Base-by-base conservation (phyloP, 2,888 invertebrate species). In the Archips xylosteana region DNA sequence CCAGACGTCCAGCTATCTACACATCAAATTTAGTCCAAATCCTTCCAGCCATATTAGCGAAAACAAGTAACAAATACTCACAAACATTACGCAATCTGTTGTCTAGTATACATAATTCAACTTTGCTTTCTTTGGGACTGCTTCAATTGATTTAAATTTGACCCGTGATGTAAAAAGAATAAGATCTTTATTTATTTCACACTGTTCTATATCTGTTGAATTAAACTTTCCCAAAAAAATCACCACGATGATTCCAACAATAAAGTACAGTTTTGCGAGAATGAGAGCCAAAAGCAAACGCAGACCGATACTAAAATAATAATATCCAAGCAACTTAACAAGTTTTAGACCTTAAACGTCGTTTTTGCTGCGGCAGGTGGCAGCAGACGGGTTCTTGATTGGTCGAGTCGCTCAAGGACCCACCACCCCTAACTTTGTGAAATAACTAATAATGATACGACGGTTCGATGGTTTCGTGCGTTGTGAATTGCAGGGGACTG, bases 341-440 rank as follows among this genome's bases (percentile, higher is more conserved):
- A 69, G 64, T 73, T 69, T 71, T 51, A 73, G 64, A 60, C 69
- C 60, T 60, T 45, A 63, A 34, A 39, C 32, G 54, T 57, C 45
- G 45, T 75, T 78, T 75, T 79, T 81, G 10, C 39, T 81, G 76
- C 78, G 34, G 74, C 75, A 75, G 75, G 67, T 75, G 75, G 49
- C 75, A 10, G n/a, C 12, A 15, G 61, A 10, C 32, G 51, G 39
- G 61, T 34, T 60, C 39, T 67, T 54, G 59, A 75, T 74, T 75
- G 74, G 74, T 15, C 70, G 79, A 66, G 70, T 70, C 64, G 61
- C 75, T 83, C 82, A 83, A 85, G 83, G 80, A 80, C 79, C 67
- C 76, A 79, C 81, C 77, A 81, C 82, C 84, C 85, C 78, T 79
- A 83, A 80, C 73, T 79, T 82, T 77, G 39, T 39, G 78, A 74